phyloP scores from a whole-genome alignment of 2,797 vertebrate genomes.

The Pseudocheirus occidentalis region DNA sequence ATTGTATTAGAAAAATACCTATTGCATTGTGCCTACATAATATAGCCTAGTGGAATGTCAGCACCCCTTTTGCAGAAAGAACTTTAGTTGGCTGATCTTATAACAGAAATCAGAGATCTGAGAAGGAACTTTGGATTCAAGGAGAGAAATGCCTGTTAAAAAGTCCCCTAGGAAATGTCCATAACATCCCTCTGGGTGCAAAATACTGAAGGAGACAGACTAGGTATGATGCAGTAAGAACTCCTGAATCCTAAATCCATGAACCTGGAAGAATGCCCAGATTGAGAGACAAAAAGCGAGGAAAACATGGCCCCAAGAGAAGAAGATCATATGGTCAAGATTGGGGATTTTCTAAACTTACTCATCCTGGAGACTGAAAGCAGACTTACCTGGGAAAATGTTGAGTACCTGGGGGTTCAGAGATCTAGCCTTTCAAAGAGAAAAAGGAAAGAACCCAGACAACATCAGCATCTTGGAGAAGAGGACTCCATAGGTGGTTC shows the following conservation, averaged over 20 bases:
- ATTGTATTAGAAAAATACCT: neutral
- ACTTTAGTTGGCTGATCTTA: neutral
- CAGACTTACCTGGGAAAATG: neutral
- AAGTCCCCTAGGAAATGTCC: neutral
- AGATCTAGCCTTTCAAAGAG: neutral
- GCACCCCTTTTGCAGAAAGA: neutral
- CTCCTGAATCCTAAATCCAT: neutral
- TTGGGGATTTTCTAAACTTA: neutral
- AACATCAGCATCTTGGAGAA: neutral
- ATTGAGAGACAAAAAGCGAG: neutral
- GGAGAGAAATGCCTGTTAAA: neutral
- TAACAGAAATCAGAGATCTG: neutral
- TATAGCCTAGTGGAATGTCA: neutral
- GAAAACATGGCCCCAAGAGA: neutral
- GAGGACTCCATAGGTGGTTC: neutral
- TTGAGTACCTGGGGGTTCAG: neutral
- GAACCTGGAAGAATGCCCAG: neutral
- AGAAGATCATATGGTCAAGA: neutral
- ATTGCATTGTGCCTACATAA: neutral
- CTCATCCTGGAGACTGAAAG: neutral
- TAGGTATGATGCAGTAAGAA: neutral
- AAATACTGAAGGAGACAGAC: neutral
- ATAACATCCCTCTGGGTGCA: neutral
- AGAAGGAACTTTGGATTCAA: neutral
- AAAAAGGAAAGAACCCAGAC: neutral